phyloP scores from a whole-genome alignment of 2,113 vertebrate species.

The Coracopsis vasa region DNA sequence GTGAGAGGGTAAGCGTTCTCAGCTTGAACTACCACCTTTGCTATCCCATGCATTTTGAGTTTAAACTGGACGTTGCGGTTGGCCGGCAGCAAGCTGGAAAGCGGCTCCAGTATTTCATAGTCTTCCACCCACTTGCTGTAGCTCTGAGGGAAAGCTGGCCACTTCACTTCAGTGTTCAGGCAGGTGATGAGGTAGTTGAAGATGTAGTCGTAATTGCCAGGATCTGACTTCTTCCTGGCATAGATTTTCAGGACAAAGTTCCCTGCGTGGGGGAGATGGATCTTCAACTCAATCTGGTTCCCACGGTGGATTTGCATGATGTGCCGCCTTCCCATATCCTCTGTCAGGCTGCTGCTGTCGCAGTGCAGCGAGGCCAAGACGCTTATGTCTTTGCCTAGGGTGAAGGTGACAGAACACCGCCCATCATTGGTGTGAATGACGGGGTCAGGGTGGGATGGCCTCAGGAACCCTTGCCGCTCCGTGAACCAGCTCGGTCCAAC shows the following conservation, averaged over 20 bases:
- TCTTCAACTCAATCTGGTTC: constrained; percentile 70
- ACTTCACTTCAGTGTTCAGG: constrained; percentile 73
- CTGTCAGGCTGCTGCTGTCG: background rate
- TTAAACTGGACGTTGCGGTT: constrained; percentile 75
- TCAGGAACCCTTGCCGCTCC: constrained; percentile 75
- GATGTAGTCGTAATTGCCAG: constrained; percentile 72
- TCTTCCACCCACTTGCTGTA: constrained; percentile 75
- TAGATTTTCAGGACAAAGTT: constrained; percentile 78
- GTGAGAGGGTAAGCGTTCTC: constrained; percentile 66
- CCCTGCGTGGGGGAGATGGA: constrained; percentile 78
- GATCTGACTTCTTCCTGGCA: constrained; percentile 75
- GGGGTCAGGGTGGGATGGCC: constrained; percentile 64
- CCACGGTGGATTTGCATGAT: constrained; percentile 70
- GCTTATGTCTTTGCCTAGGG: constrained; percentile 67
- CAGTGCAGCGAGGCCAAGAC: constrained; percentile 70
- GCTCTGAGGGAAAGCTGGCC: constrained; percentile 77
- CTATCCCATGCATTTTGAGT: constrained; percentile 74
- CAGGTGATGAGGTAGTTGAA: constrained; percentile 84
- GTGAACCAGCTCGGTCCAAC: constrained; percentile 83
- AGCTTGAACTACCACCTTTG: constrained; percentile 75
- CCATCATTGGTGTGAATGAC: constrained; percentile 77
- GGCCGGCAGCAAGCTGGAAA: constrained; percentile 74
- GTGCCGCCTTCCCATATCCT: constrained; percentile 66
- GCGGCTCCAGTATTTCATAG: constrained; percentile 80
- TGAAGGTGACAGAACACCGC: constrained; percentile 74